Percentiles rank a stretch among this genome's conserved stretches.
Conservation (phyloP, 2,797 vertebrate genomes). For the Myripristis jacobus region DNA sequence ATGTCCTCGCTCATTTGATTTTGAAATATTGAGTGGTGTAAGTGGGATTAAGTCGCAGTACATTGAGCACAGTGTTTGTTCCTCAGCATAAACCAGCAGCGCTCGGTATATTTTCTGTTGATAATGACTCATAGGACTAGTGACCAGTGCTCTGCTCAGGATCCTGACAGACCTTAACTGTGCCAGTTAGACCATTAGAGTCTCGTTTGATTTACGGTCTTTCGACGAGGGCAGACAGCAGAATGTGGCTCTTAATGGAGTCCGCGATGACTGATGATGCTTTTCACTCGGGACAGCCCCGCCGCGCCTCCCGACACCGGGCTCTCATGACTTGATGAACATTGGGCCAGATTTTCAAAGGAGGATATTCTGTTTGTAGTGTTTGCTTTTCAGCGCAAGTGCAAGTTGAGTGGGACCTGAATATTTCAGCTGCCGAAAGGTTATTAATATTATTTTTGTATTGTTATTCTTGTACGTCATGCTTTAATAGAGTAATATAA, state of each 20-base stretch:
- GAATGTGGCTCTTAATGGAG: conserved; percentile 37
- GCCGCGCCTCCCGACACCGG: neutral
- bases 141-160: conserved; percentile 39
- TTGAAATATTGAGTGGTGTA: conserved; percentile 28
- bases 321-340: conserved; percentile 13
- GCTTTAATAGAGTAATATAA: conserved; percentile 57
- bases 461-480: conserved; percentile 45
- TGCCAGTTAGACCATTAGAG: conserved; percentile 63
- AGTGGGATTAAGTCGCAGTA: conserved; percentile 29
- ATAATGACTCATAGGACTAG: conserved; percentile 50
- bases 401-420: conserved; percentile 9
- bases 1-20: conserved; percentile 19
- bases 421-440: conserved; percentile 12
- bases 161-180: conserved; percentile 45
- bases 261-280: conserved; percentile 27
- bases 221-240: neutral
- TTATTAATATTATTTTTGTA: neutral
- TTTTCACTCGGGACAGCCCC: conserved; percentile 1
- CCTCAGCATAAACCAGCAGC: neutral
- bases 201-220: conserved; percentile 33
- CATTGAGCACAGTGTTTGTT: conserved; percentile 29
- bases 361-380: conserved; percentile 16
- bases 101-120: conserved; percentile 38
- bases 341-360: conserved; percentile 27
- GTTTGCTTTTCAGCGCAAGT: conserved; percentile 20